These are phyloP conservation scores for Hippocampus guttulatus DNA, from an alignment of 2,113 vertebrate species.

Conservation along the genomic window DNA sequence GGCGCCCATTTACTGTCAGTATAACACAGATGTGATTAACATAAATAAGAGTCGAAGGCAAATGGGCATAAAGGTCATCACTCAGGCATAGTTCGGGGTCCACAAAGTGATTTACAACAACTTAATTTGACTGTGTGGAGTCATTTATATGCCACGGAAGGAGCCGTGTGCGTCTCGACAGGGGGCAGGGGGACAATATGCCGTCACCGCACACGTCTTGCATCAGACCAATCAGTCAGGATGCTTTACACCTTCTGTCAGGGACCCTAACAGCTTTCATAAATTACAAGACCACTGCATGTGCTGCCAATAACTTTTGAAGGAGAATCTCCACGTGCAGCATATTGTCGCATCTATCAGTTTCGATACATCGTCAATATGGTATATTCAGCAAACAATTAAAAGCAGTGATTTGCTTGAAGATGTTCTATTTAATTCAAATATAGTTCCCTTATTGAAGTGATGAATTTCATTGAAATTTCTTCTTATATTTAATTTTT, in stretches of 20 bases:
- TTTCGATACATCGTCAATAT: not conserved
- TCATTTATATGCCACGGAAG: conserved; percentile 67
- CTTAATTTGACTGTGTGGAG: conserved; percentile 68
- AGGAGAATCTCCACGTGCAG: conserved; percentile 64
- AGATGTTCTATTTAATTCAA: not conserved
- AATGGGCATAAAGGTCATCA: conserved; percentile 74
- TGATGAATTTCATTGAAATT: too few relatives aligned
- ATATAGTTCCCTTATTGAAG: not conserved
- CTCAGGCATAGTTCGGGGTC: conserved; percentile 60
- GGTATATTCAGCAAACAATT: not conserved
- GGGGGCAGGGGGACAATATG: conserved; percentile 51
- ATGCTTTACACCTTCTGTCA: conserved; percentile 73
- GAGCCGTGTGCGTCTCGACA: conserved; percentile 48
- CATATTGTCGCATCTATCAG: conserved; percentile 26
- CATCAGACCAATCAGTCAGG: conserved; percentile 67
- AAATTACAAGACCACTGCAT: conserved; percentile 66
- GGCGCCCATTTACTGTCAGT: conserved; percentile 57
- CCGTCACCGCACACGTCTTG: conserved; percentile 65
- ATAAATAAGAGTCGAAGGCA: conserved; percentile 70
- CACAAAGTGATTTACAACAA: conserved; percentile 64
- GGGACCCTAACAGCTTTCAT: conserved; percentile 62
- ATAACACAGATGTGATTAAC: conserved; percentile 69
- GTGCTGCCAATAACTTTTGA: conserved; percentile 71
- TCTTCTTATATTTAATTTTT: too few relatives aligned
- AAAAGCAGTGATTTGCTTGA: conserved; percentile 1